These are phyloP conservation scores for Enteromius mattozi DNA, from an alignment of 2,797 vertebrate species.

Conservation along the genomic window DNA sequence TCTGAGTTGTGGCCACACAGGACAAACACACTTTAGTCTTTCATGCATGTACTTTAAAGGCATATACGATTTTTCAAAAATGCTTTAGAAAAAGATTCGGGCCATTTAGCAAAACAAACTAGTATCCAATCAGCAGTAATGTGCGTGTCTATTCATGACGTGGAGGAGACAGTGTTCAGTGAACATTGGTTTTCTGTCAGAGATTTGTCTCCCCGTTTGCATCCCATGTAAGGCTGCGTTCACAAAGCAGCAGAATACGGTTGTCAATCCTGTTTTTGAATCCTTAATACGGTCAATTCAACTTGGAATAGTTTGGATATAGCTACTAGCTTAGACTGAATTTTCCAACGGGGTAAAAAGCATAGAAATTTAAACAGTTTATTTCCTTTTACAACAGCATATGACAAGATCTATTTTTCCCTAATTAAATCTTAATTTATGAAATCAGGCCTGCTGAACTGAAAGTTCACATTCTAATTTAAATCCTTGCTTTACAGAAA, in stretches of 20 bases:
- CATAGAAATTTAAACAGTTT: background rate
- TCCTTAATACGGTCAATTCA: too few relatives aligned
- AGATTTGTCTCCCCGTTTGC: too few relatives aligned
- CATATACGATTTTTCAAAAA: too few relatives aligned
- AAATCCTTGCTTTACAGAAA: slow-evolving; percentile 24
- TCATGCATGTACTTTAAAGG: background rate
- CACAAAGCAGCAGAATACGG: too few relatives aligned
- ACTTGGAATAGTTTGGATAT: background rate
- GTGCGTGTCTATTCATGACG: too few relatives aligned
- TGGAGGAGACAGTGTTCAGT: too few relatives aligned
- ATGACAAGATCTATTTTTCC: background rate
- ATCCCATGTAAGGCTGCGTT: too few relatives aligned
- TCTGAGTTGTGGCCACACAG: background rate
- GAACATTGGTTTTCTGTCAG: too few relatives aligned
- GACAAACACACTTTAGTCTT: background rate
- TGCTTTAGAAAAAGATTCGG: too few relatives aligned
- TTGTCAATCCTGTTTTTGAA: too few relatives aligned
- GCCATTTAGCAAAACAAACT: too few relatives aligned
- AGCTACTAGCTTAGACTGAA: background rate
- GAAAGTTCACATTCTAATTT: slow-evolving; percentile 9
- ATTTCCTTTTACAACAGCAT: background rate
- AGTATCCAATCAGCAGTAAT: too few relatives aligned
- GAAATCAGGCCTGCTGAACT: slow-evolving; percentile 3
- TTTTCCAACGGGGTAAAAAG: background rate
- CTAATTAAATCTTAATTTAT: slow-evolving; percentile 1